A percentile compares a stretch with the other conserved stretches of the same genome.
Evolutionary conservation across 2,797 vertebrate genomes (phyloP).

Genomic region (Mareca strepera): DNA sequence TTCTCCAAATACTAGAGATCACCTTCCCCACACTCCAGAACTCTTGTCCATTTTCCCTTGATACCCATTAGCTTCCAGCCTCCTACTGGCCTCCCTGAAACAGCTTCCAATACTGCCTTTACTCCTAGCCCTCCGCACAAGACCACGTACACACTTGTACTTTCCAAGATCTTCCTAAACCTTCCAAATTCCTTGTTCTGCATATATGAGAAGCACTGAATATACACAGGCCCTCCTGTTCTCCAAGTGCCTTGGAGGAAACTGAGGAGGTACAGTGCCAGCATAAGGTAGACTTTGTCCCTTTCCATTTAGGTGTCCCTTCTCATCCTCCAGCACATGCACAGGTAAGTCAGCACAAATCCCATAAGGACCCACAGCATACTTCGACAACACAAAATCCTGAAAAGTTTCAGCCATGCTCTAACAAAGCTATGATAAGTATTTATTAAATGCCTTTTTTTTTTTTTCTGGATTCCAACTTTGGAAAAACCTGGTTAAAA

Average conservation of each 20-base stretch:
- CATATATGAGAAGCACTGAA: neutral
- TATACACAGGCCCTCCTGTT: neutral
- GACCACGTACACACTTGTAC: too few relatives aligned
- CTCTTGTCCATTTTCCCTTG: neutral
- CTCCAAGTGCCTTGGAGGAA: neutral
- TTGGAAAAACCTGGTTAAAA: neutral
- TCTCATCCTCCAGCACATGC: neutral
- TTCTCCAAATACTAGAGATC: neutral
- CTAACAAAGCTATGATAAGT: neutral
- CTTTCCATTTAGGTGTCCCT: neutral
- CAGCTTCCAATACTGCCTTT: neutral
- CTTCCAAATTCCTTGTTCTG: neutral
- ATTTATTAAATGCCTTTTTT: neutral
- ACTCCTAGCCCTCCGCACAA: neutral
- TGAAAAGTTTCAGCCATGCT: neutral
- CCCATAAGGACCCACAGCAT: neutral
- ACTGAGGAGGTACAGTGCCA: accelerated
- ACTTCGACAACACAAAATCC: neutral
- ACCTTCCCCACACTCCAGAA: neutral
- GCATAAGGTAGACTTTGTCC: neutral
- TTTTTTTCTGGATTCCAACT: neutral
- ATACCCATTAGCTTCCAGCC: neutral
- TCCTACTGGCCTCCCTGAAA: neutral
- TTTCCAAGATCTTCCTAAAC: neutral
- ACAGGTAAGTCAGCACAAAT: neutral